A percentile compares a stretch with the other conserved stretches of the same genome.
Evolutionary conservation across 2,113 vertebrate genomes (phyloP).

Genomic region (Parus major): DNA sequence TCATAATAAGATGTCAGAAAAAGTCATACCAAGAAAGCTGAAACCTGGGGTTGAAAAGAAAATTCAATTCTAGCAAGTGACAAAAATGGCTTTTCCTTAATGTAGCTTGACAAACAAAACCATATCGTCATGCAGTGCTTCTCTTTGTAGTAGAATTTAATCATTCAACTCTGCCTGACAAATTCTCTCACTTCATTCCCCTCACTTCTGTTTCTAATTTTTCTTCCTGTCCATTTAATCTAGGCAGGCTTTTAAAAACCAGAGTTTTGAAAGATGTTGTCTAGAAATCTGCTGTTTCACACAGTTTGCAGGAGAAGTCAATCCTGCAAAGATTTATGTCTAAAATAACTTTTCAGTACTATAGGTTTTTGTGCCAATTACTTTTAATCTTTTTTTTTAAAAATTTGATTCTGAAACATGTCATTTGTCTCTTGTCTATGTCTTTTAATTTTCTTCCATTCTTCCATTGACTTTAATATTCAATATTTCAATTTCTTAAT

Average conservation of each 20-base stretch:
- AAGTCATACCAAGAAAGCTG: background rate
- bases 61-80: background rate
- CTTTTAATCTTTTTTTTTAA: background rate
- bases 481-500: constrained; percentile 3
- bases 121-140: background rate
- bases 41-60: background rate
- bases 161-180: background rate
- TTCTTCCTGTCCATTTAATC: background rate
- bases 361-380: background rate
- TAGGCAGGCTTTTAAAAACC: background rate
- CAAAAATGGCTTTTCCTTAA: constrained; percentile 1
- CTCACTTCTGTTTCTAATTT: constrained; percentile 15
- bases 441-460: background rate
- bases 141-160: background rate
- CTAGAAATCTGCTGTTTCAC: background rate
- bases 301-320: background rate
- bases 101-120: background rate
- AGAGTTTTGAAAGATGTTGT: background rate
- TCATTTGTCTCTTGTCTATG: background rate
- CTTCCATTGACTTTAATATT: background rate
- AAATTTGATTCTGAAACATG: background rate
- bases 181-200: background rate
- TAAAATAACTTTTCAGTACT: background rate
- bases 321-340: background rate
- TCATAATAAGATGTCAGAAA: background rate